A percentile compares a stretch with the other conserved stretches of the same genome.
These are phyloP conservation scores for Poecilia wingei DNA, from an alignment of 2,797 vertebrate species.

Conservation along the genomic window DNA sequence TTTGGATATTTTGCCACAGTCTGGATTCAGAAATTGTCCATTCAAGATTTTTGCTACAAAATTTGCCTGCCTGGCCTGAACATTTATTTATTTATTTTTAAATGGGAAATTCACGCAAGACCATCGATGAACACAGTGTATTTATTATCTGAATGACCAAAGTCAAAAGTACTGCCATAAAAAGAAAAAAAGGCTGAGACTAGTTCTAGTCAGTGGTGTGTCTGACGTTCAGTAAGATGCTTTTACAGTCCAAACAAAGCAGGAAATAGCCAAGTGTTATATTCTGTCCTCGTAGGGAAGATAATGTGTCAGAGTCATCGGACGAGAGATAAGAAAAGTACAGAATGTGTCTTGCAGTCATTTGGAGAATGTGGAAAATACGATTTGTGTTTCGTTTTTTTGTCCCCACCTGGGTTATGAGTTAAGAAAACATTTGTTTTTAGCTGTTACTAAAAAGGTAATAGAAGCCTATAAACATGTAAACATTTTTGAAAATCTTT, in stretches of 20 bases:
- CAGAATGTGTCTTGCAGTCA: slow-evolving; percentile 7
- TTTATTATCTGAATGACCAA: neutral
- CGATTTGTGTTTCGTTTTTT: neutral
- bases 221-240: neutral
- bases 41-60: neutral
- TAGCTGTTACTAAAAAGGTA: neutral
- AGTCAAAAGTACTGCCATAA: neutral
- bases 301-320: slow-evolving; percentile 23
- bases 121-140: neutral
- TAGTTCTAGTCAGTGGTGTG: neutral
- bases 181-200: neutral
- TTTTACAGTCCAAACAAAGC: slow-evolving; percentile 5
- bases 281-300: slow-evolving; percentile 36
- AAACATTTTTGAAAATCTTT: neutral
- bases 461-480: neutral
- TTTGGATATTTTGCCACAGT: neutral
- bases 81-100: neutral
- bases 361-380: slow-evolving; percentile 1
- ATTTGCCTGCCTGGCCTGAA: neutral
- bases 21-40: neutral
- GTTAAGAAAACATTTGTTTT: neutral
- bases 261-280: neutral
- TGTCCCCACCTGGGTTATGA: neutral
- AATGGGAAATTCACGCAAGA: neutral
- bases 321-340: slow-evolving; percentile 22